phyloP scores from a whole-genome alignment of 53 echinoderm and acorn worm genomes.

The Hippasteria phrygiana region DNA sequence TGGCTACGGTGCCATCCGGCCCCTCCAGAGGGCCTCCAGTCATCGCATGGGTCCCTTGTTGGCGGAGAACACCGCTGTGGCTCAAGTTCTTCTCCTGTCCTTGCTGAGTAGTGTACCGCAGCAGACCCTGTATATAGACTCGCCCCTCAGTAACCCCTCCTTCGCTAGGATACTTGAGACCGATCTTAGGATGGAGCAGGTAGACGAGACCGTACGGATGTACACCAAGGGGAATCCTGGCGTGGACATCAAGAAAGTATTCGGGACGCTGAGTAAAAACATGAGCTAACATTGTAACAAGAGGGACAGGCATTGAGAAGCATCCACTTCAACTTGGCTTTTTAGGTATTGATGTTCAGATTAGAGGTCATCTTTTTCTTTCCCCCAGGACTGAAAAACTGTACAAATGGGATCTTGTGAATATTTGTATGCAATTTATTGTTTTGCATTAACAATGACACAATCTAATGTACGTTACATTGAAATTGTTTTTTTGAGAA shows the following conservation, averaged over 20 bases:
- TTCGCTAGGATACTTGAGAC: conserved; percentile 76
- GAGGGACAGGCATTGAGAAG: neutral
- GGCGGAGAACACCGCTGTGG: conserved; percentile 83
- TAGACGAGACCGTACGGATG: conserved; percentile 87
- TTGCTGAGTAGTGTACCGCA: conserved; percentile 81
- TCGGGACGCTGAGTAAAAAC: conserved; percentile 77
- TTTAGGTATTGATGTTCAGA: no score
- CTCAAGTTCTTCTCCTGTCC: conserved; percentile 83
- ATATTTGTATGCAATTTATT: neutral
- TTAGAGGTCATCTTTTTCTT: neutral
- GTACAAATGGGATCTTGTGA: neutral
- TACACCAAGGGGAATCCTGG: conserved; percentile 79
- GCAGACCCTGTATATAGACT: conserved; percentile 77
- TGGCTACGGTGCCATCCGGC: conserved; percentile 88
- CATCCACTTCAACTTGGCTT: no score
- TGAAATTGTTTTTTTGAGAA: neutral
- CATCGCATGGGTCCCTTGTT: conserved; percentile 87
- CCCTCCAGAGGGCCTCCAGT: conserved; percentile 60
- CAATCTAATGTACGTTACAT: neutral
- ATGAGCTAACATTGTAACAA: conserved; percentile 60
- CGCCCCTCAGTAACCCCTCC: conserved; percentile 87
- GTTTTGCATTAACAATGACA: neutral
- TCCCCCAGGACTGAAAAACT: neutral
- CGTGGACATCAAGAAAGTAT: conserved; percentile 80
- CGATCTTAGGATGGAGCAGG: conserved; percentile 83